Evolutionary conservation across 1,140 invertebrate genomes (phyloP), one percentile per base, ranked within the genome.

Genomic region (Bombus sibiricus): DNA sequence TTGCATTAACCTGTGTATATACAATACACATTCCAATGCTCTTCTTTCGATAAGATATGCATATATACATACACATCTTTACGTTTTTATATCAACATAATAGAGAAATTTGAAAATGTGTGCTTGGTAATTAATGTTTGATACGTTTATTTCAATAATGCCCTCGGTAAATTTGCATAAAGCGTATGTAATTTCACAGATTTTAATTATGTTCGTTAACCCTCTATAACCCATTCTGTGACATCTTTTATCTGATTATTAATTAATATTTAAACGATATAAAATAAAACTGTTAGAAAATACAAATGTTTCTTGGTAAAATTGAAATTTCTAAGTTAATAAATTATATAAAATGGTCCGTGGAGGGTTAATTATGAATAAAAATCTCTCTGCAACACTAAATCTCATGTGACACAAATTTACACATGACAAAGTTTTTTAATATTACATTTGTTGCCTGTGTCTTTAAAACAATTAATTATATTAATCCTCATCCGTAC

Each of bases 391-490:
- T 74, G 28, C 34, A 34, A 64, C 9, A 47, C 2, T 37, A 37
- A 47, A 22, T 53, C 47, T 18, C 18, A 72, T 25, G 13, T 47
- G 43, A 37, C 1, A 22, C n/a, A 25, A 41, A 47, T 76, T 28
- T 34, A 8, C n/a, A 59, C 68, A 34, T 13, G 3, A 41, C 8
- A 15, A 59, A 25, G n/a, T 18, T 39, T 53, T 53, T 25, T 39
- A 53, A 76, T 28, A 22, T 28, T 69, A 43, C 18, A 37, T 9
- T 28, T 78, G 92, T 94, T 95, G 94, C 93, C 93, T 89, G 92
- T 95, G 94, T 92, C 94, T 94, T 94, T 93, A 88, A 94, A 88
- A 59, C 25, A n/a, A 94, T 93, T 59, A 28, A n/a, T 62, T n/a
- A n/a, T 62, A 28, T 59, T 59, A 59, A 53, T 53, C 47, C 47